Conservation (phyloP, 2,797 vertebrate genomes). For the Manis pentadactyla region DNA sequence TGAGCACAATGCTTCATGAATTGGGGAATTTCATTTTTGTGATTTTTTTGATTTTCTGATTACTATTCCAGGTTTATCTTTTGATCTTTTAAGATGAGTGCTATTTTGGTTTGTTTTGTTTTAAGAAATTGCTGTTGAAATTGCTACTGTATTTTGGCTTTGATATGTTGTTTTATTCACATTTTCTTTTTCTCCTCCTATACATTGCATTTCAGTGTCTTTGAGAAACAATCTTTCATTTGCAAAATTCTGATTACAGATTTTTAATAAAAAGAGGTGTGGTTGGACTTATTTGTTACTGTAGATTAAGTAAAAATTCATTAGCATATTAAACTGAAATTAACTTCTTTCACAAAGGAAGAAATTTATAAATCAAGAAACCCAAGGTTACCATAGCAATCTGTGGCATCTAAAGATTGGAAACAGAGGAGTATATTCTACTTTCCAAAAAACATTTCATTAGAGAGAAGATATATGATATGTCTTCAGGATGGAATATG, state of each 20-base stretch:
- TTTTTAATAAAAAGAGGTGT: slow-evolving; percentile 68
- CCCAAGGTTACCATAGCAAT: slow-evolving; percentile 85
- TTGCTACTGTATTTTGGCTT: slow-evolving; percentile 64
- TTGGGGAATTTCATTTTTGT: slow-evolving; percentile 48
- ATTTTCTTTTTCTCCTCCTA: slow-evolving; percentile 19
- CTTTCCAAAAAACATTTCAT: slow-evolving; percentile 73
- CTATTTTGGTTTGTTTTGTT: not conserved
- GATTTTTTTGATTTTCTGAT: slow-evolving; percentile 33
- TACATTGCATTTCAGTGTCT: not conserved
- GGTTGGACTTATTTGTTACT: slow-evolving; percentile 63
- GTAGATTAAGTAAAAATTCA: slow-evolving; percentile 71
- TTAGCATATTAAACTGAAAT: slow-evolving; percentile 76
- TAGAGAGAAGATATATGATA: slow-evolving; percentile 70
- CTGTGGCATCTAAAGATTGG: slow-evolving; percentile 69
- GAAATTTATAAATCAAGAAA: slow-evolving; percentile 74
- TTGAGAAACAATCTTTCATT: slow-evolving; percentile 61
- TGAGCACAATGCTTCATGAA: slow-evolving; percentile 41
- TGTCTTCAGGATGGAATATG: slow-evolving; percentile 63
- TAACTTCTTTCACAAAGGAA: slow-evolving; percentile 64
- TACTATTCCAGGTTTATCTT: slow-evolving; percentile 68
- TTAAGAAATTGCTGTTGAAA: slow-evolving; percentile 52
- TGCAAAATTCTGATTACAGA: slow-evolving; percentile 42
- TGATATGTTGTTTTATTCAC: slow-evolving; percentile 70
- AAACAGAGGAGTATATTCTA: slow-evolving; percentile 53
- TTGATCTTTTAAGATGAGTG: slow-evolving; percentile 73